Conservation (phyloP, 2,113 vertebrate species). For the Papio anubis region DNA sequence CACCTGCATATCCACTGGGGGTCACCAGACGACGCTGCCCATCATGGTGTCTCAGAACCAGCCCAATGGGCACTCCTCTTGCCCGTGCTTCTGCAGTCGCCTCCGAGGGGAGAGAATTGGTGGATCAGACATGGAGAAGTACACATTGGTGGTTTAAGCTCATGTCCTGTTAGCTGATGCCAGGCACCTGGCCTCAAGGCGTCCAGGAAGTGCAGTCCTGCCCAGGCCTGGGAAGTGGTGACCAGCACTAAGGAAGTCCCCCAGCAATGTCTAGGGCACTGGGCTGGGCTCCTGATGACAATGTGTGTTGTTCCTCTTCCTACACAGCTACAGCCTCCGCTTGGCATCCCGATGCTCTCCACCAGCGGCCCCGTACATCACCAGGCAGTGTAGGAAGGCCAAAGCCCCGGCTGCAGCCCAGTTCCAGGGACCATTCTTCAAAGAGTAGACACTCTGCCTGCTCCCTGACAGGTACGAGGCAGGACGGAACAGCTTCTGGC, state of each 20-base stretch:
- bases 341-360: conserved; percentile 81
- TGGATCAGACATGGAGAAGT: rapidly evolving
- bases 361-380: conserved; percentile 65
- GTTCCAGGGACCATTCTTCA: conserved; percentile 67
- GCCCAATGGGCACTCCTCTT: rapidly evolving
- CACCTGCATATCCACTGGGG: background rate
- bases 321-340: conserved; percentile 82
- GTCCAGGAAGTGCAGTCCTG: background rate
- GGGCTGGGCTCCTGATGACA: background rate
- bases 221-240: rapidly evolving
- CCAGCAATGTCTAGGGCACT: background rate
- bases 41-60: background rate
- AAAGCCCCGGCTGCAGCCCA: conserved; percentile 66
- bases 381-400: conserved; percentile 79
- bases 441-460: conserved; percentile 66
- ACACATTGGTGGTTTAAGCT: background rate
- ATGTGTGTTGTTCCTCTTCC: conserved; percentile 59
- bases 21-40: background rate
- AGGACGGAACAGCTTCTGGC: background rate
- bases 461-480: conserved; percentile 77
- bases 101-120: background rate
- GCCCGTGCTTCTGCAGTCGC: rapidly evolving
- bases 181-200: background rate
- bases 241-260: no score
- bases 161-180: rapidly evolving